Base-by-base conservation (phyloP, 2,888 invertebrate species). In the Zele albiditarsus region DNA sequence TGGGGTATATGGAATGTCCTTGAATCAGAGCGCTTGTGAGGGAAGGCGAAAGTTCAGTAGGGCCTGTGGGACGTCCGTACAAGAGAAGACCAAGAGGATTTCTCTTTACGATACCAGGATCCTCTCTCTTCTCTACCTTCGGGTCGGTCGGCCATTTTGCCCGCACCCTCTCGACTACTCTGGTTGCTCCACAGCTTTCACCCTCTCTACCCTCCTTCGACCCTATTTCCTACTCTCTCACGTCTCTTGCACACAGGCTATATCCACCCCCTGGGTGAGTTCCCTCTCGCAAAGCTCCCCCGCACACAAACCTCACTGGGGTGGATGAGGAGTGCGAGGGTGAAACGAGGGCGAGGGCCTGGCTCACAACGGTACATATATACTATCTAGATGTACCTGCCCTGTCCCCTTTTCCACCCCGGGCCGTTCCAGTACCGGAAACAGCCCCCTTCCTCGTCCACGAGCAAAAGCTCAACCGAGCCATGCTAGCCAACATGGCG, bases 91-190 rank as follows among this genome's bases (percentile, higher is more conserved):
- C 80, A 77, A 75, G 77, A 77, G 68, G 80, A 76, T 78, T 38
- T 73, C 75, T 75, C 75, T 75, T 63, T 77, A 73, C 82, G 84
- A 84, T 85, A 84, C 82, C 84, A 77, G 79, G 77, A 80, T 77
- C 69, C 72, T 80, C 82, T 81, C 74, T 80, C 82, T 81, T 83
- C 83, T 74, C 82, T 80, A 84, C 83, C 83, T 84, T 84, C 83
- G 85, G 84, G 84, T 86, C 83, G 83, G 86, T 63, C 88, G 85
- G 86, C 87, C 85, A 88, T 88, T 86, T 87, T 86, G 84, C 83
- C 84, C 81, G 86, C 83, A 84, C 84, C 76, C 75, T 74, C 63
- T 63, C 53, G 8, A 53, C 77, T 69, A 71, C 16, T 70, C 71
- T 68, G 70, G 78, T 78, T 71, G 75, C 78, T 79, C 79, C 57